Evolutionary conservation across 37 sponge, comb jelly and placozoan species (phyloP), one percentile per base, ranked within the genome.

Genomic region (Halisarca cf. caerulea): DNA sequence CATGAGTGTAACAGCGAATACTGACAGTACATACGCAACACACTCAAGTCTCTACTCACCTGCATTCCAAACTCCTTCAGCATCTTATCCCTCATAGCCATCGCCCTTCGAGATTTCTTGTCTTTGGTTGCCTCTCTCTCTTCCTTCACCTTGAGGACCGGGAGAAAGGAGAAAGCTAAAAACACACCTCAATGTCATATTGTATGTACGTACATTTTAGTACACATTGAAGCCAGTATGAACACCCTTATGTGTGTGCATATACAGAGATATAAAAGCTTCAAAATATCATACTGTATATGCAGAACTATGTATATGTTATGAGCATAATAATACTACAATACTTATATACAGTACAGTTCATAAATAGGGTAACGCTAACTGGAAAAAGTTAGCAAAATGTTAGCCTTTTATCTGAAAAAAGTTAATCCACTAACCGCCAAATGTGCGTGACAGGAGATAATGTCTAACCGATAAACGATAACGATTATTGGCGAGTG

Each of bases 11-110:
- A 14, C 9, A 6, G 51, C 11, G 51, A 14, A 11, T 47, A 11
- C 11, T 6, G 6, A 11, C 21, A 47, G 34, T n/a, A 54, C 21
- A 51, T 30, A 80, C 41, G 17, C 18, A 11, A 75, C n/a, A 39
- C 41, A 33, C 9, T 47, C 11, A 6, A 14, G 51, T 47, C 6
- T 47, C 51, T 47, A 47, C 51, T 32, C 40, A 94, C 95, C 60
- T 89, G 59, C 90, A 95, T 84, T 3, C 96, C 96, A 42, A 93
- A 79, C 11, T 88, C 91, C 0, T 82, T 79, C 58, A 95, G 94
- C 83, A 93, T 85, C 87, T 95, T 95, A 45, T 82, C 78, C 69
- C 96, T 90, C 91, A 95, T 85, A 54, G 93, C 96, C 94, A 93
- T 95, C 25, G 96, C 96, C 30, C 54, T 66, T 14, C 66, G 40